A percentile compares a stretch with the other conserved stretches of the same genome.
These are phyloP conservation scores for Spialia ferax DNA, from an alignment of 2,888 invertebrate genomes.

Conservation along the genomic window DNA sequence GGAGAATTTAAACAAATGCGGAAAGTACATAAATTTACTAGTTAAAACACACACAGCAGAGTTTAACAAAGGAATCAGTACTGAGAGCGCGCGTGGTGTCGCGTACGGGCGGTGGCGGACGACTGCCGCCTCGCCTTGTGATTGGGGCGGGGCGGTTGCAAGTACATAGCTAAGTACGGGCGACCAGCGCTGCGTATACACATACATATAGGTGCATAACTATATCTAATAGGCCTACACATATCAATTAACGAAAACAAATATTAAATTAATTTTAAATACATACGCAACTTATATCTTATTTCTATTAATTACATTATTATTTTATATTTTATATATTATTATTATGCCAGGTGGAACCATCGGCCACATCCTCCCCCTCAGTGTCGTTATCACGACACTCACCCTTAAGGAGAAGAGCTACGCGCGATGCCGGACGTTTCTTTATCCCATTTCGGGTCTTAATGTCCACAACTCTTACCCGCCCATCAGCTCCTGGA, in stretches of 20 bases:
- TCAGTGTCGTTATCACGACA: conserved; percentile 22
- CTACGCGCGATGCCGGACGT: conserved; percentile 13
- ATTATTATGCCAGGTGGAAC: too few species aligned
- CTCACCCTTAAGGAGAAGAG: conserved; percentile 5
- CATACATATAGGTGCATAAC: too few species aligned
- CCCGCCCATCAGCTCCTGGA: conserved; percentile 13
- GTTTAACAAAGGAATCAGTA: neutral
- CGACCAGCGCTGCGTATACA: too few species aligned
- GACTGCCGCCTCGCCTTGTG: neutral
- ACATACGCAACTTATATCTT: too few species aligned
- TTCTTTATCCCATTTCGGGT: neutral
- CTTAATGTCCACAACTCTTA: conserved; percentile 8
- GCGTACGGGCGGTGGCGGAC: conserved; percentile 5
- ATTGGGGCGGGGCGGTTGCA: neutral
- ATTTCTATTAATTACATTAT: too few species aligned
- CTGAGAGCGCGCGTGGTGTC: neutral
- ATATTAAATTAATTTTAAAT: too few species aligned
- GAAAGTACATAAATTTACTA: neutral
- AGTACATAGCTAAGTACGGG: neutral
- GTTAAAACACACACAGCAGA: neutral
- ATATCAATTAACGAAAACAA: too few species aligned
- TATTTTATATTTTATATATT: too few species aligned
- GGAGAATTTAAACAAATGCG: neutral
- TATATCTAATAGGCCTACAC: too few species aligned
- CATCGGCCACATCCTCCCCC: conserved; percentile 30